phyloP scores from a whole-genome alignment of 2,113 vertebrate genomes.

The Nesoenas mayeri region DNA sequence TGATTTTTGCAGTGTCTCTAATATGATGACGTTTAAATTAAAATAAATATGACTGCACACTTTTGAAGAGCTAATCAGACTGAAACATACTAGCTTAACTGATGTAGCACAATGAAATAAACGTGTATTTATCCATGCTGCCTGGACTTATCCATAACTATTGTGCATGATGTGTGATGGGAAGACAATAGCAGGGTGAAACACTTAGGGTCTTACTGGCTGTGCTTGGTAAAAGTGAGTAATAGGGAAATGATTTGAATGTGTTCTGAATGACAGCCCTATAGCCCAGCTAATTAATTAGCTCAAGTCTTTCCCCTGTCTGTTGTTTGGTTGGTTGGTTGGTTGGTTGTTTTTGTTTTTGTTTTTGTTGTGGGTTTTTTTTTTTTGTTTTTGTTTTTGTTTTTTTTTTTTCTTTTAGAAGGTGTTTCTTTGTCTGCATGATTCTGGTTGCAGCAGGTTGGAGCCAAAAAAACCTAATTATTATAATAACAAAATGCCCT shows the following conservation, averaged over 20 bases:
- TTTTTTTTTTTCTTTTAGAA: not conserved
- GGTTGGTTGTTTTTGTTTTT: not conserved
- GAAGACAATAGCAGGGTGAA: not conserved
- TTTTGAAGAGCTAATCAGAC: conserved; percentile 39
- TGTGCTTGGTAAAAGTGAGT: not conserved
- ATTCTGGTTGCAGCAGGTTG: not conserved
- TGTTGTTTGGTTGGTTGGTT: not conserved
- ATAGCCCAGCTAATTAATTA: not conserved
- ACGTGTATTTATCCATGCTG: not conserved
- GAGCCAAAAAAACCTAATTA: not conserved
- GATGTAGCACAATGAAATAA: conserved; percentile 8
- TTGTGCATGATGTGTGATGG: not conserved
- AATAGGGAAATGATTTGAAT: not conserved
- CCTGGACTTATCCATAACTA: not conserved
- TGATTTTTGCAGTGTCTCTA: conserved; percentile 34
- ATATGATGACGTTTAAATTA: conserved; percentile 45
- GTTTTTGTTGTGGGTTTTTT: no score
- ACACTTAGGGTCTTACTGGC: not conserved
- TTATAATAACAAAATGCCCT: not conserved
- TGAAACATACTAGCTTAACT: not conserved
- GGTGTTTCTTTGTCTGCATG: not conserved
- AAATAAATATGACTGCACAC: conserved; percentile 46
- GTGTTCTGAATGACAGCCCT: not conserved
- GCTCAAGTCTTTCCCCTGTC: not conserved
- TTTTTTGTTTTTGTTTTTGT: no score